Base-by-base conservation (phyloP, 2,797 vertebrate genomes). In the Steatocranus sp. region DNA sequence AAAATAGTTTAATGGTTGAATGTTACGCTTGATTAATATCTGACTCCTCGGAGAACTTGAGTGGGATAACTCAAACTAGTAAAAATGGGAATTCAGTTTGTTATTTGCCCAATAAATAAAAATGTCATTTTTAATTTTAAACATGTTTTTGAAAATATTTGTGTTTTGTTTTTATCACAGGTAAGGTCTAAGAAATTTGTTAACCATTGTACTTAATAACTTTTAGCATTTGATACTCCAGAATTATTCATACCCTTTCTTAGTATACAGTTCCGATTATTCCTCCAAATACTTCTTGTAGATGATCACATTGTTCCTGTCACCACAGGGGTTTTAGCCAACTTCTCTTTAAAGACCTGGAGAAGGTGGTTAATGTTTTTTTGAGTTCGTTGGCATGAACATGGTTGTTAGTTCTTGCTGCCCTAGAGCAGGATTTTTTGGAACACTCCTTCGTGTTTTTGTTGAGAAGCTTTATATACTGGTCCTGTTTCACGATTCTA, bases 111-210 rank as follows among this genome's bases (percentile, higher is more conserved):
- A 68, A 43, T 43, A 27, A 11, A 43, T 43, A 11, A 63, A 36
- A 63, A 68, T 27, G 2, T 27, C 20, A 11, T 68, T 68, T 68
- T 68, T 11, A 43, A 6, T 7, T 68, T 25, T 68, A 0, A 43
- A 68, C 5, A 5, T 2, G 36, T 43, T 43, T 68, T 68, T 2
- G 41, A 43, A 17, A 17, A 43, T 68, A 27, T 43, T 43, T 43
- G 7, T 61, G 8, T 25, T 68, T 43, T 0, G 14, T 17, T 43
- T 66, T 25, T 23, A 41, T 43, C 0, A 25, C 63, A 43, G 1
- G 38, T 0, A 41, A 3, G 54, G 14, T 43, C 36, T 43, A 25
- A 25, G 36, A 68, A 43, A 1, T 68, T 17, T 25, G 8, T 68
- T 41, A 66, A 4, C 2, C 3, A 15, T 41, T 66, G 61, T 66